Base-by-base conservation (phyloP, 2,797 vertebrate species). In the Margarornis squamiger region DNA sequence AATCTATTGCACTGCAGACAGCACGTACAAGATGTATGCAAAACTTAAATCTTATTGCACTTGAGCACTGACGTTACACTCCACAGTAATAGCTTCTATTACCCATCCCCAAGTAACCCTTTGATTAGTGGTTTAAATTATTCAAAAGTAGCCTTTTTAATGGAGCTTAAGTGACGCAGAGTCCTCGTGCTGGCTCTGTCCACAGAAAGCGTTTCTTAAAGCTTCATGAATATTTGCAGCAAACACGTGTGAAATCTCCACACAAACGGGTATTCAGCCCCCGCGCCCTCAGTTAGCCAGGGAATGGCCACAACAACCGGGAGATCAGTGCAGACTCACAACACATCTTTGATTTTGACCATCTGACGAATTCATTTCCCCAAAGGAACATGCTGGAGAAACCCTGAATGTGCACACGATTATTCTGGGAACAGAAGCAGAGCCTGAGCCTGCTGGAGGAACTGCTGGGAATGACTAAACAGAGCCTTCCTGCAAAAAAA, bases 81-180 rank as follows among this genome's bases (percentile, higher is more conserved):
- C 88, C 54, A 51, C 23, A 74, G 93, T 67, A 91, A 93, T 18
- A 86, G 90, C 95, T 92, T 52, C 46, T 90, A 59, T 62, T 61
- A 41, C 84, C 93, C 93, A 91, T 75, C 93, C 90, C 93, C 83
- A 85, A 95, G 90, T 55, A 95, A 95, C 81, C 84, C 77, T 91
- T 68, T 89, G 83, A 96, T 95, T 93, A 93, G 83, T 21, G 80
- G 46, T 59, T 93, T 95, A 92, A 96, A 97, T 95, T 85, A 94
- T 93, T 94, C 95, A 96, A 48, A 96, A 94, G 91, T 75, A 86
- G 71, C 57, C 82, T 89, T 95, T 96, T 87, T 87, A 94, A 91
- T 89, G 88, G 92, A 63, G 86, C 78, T 80, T 85, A 94, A 92
- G 92, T 77, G 94, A 94, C 19, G 10, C 88, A 58, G 14, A 79